A percentile compares a stretch with the other conserved stretches of the same genome.
Conservation (phyloP, 2,888 invertebrate species). For the Punctoribates punctum region DNA sequence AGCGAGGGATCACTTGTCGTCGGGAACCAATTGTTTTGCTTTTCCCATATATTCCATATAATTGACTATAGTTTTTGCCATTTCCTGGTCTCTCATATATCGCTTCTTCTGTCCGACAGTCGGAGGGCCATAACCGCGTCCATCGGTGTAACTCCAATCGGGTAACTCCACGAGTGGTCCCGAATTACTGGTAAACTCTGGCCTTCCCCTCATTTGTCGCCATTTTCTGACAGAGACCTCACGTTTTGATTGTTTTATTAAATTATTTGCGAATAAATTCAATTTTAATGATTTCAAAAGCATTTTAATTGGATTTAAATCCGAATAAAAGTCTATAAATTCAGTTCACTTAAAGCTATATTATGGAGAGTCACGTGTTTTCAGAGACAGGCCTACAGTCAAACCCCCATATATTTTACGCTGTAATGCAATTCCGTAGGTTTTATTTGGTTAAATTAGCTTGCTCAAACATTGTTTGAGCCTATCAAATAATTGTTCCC, state of each 20-base stretch:
- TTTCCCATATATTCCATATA: constrained; percentile 7
- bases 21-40: constrained; percentile 35
- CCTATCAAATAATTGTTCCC: too few relatives aligned
- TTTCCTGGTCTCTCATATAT: constrained; percentile 37
- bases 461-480: too few relatives aligned
- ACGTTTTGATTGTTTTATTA: background rate
- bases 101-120: constrained; percentile 39
- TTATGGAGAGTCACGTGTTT: too few relatives aligned
- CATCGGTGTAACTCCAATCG: constrained; percentile 42
- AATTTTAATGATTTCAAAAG: constrained; percentile 9
- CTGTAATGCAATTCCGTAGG: too few relatives aligned
- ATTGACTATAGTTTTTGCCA: constrained; percentile 31
- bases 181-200: background rate
- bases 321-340: too few relatives aligned
- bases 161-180: constrained; percentile 33
- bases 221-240: constrained; percentile 33
- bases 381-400: too few relatives aligned
- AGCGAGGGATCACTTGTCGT: too few relatives aligned
- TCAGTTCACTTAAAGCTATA: too few relatives aligned
- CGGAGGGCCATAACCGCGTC: constrained; percentile 38
- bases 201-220: constrained; percentile 24
- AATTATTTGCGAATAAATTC: background rate
- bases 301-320: constrained; percentile 1
- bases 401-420: too few relatives aligned
- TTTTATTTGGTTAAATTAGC: too few relatives aligned